Conservation (phyloP, 2,888 invertebrate genomes). For the Thymelicus lineola region DNA sequence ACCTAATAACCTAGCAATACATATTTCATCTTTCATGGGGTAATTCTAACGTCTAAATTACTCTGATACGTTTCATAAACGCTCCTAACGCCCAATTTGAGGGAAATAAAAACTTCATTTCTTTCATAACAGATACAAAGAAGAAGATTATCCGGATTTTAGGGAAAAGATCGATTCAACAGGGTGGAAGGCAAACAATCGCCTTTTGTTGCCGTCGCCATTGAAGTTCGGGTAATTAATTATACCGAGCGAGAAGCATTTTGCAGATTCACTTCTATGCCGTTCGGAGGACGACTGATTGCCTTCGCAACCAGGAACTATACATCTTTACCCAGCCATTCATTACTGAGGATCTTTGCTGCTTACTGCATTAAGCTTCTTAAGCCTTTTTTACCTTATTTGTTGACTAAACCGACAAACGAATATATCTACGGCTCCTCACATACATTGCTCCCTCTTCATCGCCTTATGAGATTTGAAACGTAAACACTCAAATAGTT, state of each 20-base stretch:
- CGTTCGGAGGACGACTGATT: slow-evolving; percentile 59
- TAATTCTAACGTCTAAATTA: slow-evolving; percentile 20
- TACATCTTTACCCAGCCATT: slow-evolving; percentile 31
- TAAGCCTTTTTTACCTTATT: not conserved
- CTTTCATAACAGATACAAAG: slow-evolving; percentile 77
- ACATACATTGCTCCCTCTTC: too few species aligned
- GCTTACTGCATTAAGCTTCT: not conserved
- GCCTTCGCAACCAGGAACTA: slow-evolving; percentile 40
- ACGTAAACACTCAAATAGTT: too few species aligned
- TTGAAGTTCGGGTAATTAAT: slow-evolving; percentile 80
- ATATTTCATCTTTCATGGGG: not conserved
- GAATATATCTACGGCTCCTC: not conserved
- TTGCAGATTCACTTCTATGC: slow-evolving; percentile 70
- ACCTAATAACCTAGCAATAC: too few species aligned
- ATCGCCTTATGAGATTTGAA: too few species aligned
- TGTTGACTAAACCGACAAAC: too few species aligned
- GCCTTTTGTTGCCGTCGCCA: slow-evolving; percentile 76
- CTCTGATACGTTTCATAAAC: slow-evolving; percentile 50
- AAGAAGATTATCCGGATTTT: slow-evolving; percentile 78
- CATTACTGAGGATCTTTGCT: not conserved
- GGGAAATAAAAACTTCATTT: slow-evolving; percentile 77
- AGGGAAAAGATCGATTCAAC: slow-evolving; percentile 75
- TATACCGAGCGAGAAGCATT: slow-evolving; percentile 69
- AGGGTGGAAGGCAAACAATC: slow-evolving; percentile 78
- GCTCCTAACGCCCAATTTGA: slow-evolving; percentile 58